Evolutionary conservation across 2,888 invertebrate genomes (phyloP).

Genomic region (Gasteruption jaculator): DNA sequence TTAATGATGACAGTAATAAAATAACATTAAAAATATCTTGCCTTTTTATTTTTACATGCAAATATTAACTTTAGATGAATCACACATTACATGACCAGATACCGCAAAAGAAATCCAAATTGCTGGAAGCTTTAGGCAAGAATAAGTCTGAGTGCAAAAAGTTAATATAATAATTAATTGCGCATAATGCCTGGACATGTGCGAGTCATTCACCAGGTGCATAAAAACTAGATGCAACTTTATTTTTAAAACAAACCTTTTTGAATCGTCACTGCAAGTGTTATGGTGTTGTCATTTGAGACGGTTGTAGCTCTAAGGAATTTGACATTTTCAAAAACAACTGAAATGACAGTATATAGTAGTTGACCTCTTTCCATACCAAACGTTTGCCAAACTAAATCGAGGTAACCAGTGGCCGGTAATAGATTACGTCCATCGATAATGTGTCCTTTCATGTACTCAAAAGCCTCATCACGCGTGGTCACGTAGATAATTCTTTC

Average conservation of each 20-base stretch:
- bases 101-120: too few species aligned
- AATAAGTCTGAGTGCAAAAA: too few species aligned
- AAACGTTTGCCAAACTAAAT: slow-evolving; percentile 74
- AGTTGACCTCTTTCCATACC: slow-evolving; percentile 65
- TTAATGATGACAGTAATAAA: too few species aligned
- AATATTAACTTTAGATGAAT: too few species aligned
- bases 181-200: too few species aligned
- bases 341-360: slow-evolving; percentile 67
- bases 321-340: slow-evolving; percentile 79
- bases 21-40: too few species aligned
- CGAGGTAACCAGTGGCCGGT: slow-evolving; percentile 84
- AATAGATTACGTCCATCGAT: slow-evolving; percentile 81
- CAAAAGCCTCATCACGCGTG: slow-evolving; percentile 63
- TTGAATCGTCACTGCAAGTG: slow-evolving; percentile 58
- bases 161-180: too few species aligned
- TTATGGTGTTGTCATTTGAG: slow-evolving; percentile 59
- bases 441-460: slow-evolving; percentile 73
- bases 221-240: too few species aligned
- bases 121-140: too few species aligned
- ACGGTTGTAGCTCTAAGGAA: slow-evolving; percentile 82
- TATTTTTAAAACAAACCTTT: slow-evolving; percentile 54
- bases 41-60: too few species aligned
- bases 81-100: too few species aligned
- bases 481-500: slow-evolving; percentile 62
- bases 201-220: too few species aligned